Evolutionary conservation across 2,797 vertebrate species (phyloP).

Genomic region (Propithecus perrieri): DNA sequence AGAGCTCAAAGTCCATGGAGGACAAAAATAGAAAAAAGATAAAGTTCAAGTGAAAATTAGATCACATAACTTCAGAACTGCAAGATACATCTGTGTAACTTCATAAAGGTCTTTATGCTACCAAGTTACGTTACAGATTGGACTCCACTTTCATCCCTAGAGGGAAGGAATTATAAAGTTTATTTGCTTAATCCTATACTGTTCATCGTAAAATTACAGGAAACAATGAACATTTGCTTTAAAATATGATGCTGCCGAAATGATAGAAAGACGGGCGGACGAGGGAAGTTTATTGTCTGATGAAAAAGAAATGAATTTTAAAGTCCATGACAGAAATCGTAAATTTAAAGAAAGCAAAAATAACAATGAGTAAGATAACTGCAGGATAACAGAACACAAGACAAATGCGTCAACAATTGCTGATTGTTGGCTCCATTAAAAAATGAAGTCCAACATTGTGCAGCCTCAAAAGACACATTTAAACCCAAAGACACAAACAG

Average conservation of each 20-base stretch:
- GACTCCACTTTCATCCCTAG: not conserved
- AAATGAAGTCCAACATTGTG: not conserved
- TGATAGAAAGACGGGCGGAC: not conserved
- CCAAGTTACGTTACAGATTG: not conserved
- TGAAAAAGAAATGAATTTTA: not conserved
- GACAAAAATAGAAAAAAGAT: slow-evolving; percentile 10
- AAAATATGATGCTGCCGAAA: not conserved
- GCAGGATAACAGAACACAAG: not conserved
- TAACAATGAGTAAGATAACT: not conserved
- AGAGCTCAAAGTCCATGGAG: not conserved
- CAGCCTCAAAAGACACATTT: not conserved
- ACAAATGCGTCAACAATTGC: not conserved
- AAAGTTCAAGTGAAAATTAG: slow-evolving; percentile 14
- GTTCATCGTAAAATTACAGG: not conserved
- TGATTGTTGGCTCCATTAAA: not conserved
- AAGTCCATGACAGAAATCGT: not conserved
- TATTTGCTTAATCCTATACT: not conserved
- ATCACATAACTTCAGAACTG: not conserved
- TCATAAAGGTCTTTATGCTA: not conserved
- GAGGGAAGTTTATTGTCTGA: not conserved
- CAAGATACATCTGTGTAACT: not conserved
- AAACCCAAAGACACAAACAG: not conserved
- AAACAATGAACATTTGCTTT: not conserved
- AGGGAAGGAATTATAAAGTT: not conserved
- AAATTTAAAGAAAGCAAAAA: not conserved